Evolutionary conservation across 2,113 vertebrate species (phyloP), one percentile per base, ranked within the genome.

Genomic region (Redunca redunca): DNA sequence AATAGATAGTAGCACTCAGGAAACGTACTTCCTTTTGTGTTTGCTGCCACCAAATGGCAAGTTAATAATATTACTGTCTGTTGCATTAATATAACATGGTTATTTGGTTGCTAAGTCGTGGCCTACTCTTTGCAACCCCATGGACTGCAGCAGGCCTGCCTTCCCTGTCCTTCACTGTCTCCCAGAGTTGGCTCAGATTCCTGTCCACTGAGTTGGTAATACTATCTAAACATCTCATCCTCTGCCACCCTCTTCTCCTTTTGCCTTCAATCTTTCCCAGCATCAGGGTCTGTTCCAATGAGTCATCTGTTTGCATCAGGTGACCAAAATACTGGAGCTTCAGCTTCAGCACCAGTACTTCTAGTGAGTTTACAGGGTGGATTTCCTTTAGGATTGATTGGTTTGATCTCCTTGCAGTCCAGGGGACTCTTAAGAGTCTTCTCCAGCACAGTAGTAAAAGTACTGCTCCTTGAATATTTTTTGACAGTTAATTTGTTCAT

Each of bases 41-140:
- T 92, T 97, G 93, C 93, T 97, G 96, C 97, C 97, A 94, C 97
- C 95, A 89, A 80, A 71, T 98, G 97, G 96, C 82, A 93, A 43
- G 88, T 60, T 95, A 64, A 48, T 93, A 94, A 53, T 55, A 91
- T 89, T 89, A 55, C 71, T 33, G 13, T 89, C 33, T 92, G 12
- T 94, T 93, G 60, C 2, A 53, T 67, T 86, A 58, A 7, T 86
- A 30, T 74, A 40, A 40, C 25, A 14, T 25, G 71, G 71, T 26
- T 6, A 21, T 13, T 74, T 74, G 30, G 2, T 26, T 77, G 21
- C 71, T 77, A 26, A 43, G 71, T 25, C 1, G 3, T 26, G 71
- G 43, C 71, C 40, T 77, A 7, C 40, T 77, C 40, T 77, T 14
- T 43, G 40, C 40, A 77, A 43, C 71, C 71, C 36, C 71, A 2